phyloP scores from a whole-genome alignment of 2,888 invertebrate genomes.

The Meliscaeva auricollis region DNA sequence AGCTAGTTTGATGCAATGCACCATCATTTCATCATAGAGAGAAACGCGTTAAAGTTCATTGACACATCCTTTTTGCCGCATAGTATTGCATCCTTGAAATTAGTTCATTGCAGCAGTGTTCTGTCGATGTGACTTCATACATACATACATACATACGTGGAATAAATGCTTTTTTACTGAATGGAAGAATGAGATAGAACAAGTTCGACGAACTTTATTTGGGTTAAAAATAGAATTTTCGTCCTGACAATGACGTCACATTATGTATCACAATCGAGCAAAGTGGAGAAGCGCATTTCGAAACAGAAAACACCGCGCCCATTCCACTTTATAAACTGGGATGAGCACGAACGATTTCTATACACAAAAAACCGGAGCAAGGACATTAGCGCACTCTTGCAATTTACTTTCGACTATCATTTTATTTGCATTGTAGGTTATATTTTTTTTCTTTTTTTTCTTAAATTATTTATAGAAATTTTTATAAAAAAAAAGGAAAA shows the following conservation, averaged over 20 bases:
- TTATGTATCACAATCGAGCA: slow-evolving; percentile 6
- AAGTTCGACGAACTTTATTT: slow-evolving; percentile 69
- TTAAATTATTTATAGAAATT: slow-evolving; percentile 45
- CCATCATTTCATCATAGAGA: background rate
- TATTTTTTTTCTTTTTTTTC: slow-evolving; percentile 13
- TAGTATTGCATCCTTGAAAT: slow-evolving; percentile 61
- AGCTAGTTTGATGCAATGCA: slow-evolving; percentile 60
- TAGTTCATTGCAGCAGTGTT: slow-evolving; percentile 64
- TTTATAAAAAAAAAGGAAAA: slow-evolving; percentile 15
- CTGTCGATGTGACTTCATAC: slow-evolving; percentile 36
- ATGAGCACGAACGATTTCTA: slow-evolving; percentile 41
- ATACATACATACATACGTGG: background rate
- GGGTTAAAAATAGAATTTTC: slow-evolving; percentile 70
- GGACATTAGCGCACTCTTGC: slow-evolving; percentile 60
- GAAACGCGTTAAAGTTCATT: slow-evolving; percentile 46
- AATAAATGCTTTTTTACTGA: background rate
- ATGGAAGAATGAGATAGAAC: background rate
- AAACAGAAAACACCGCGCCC: slow-evolving; percentile 29
- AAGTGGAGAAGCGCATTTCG: slow-evolving; percentile 40
- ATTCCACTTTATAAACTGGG: slow-evolving; percentile 15
- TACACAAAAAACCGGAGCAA: slow-evolving; percentile 61
- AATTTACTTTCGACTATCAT: slow-evolving; percentile 34
- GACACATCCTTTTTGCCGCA: slow-evolving; percentile 66
- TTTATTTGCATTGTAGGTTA: slow-evolving; percentile 13
- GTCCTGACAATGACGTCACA: slow-evolving; percentile 63